Evolutionary conservation across 2,113 vertebrate species (phyloP), one percentile per base, ranked within the genome.

Genomic region (Vombatus ursinus): DNA sequence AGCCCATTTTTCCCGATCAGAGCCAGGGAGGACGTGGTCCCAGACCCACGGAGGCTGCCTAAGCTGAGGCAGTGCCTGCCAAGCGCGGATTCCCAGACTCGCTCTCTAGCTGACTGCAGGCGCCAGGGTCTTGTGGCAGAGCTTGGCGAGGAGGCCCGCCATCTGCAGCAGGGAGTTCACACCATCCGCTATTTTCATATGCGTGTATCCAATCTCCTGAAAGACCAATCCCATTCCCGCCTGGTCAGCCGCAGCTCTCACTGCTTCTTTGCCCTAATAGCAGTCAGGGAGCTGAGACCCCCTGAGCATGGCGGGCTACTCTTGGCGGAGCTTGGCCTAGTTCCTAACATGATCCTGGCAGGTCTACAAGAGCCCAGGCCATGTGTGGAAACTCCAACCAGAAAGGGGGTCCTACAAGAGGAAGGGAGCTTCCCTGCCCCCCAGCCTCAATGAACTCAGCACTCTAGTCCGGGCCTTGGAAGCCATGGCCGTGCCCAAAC

Each of bases 121-220:
- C 53, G 99, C 98, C 50, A 98, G 97, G 0, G 99, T 99, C 98
- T 99, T 99, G 97, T 99, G 99, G 96, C 99, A 99, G 12, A 99
- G 99, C 51, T 99, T 98, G 49, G 98, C 99, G 96, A 99, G 98
- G 92, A 99, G 98, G 8, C 99, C 99, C 0, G 99, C 99, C 99
- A 99, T 99, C 97, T 99, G 99, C 93, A 99, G 97, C 3, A 99
- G 99, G 0, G 99, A 99, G 98, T 99, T 99, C 31, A 99, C 99
- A 0, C 99, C 99, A 97, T 99, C 99, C 0, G 98, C 98, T 93
- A 99, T 98, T 94, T 99, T 99, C 99, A 99, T 99, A 52, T 99
- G 99, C 0, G 99, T 99, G 97, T 99, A 99, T 3, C 99, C 99
- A 0, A 99, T 99, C 96, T 99, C 99, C 99, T 99, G 98, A 19